Evolutionary conservation across 2,888 invertebrate genomes (phyloP), one percentile per base, ranked within the genome.

Genomic region (Trachelus iudaicus): DNA sequence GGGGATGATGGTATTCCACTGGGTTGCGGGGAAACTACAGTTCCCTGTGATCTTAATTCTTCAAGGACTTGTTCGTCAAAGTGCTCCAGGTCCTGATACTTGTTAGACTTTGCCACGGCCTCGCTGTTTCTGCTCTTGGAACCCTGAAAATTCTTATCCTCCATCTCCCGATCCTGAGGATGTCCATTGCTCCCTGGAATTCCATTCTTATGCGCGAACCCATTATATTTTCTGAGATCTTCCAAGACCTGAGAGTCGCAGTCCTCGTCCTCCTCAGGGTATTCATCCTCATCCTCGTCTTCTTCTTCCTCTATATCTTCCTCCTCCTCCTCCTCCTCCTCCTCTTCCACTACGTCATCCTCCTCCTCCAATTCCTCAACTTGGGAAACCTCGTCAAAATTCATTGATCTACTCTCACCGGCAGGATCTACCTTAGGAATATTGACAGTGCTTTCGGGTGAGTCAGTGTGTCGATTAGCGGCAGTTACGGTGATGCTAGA

Each of bases 11-110:
- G 95, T 78, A 95, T 94, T 33, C 95, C 95, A 84, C 95, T 95
- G 4, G 95, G 95, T 85, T 95, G 95, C 4, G 96, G 95, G 11
- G 96, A 95, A 91, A 92, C 83, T 88, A 84, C 86, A 90, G 92
- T 89, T 9, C 87, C 85, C 94, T 94, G 84, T 93, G 95, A 85
- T 93, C 93, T 94, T 77, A 94, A 90, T 87, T 95, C 94, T 89
- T 93, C 94, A 79, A 94, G 94, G 79, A 93, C 92, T 81, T 94
- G 94, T 79, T 94, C 94, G 71, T 90, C 89, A 79, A 91, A 92
- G 81, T 92, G 92, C 69, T 93, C 93, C 4, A 92, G 80, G 35
- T 85, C 85, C 73, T 84, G 84, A 37, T 83, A 83, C 74, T 35
- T 73, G 30, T 34, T 83, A 76, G 82, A 81, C 74, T 89, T 87